Percentiles rank a stretch among this genome's conserved stretches.
Evolutionary conservation across 2,797 vertebrate genomes (phyloP).

Genomic region (Molothrus aeneus): DNA sequence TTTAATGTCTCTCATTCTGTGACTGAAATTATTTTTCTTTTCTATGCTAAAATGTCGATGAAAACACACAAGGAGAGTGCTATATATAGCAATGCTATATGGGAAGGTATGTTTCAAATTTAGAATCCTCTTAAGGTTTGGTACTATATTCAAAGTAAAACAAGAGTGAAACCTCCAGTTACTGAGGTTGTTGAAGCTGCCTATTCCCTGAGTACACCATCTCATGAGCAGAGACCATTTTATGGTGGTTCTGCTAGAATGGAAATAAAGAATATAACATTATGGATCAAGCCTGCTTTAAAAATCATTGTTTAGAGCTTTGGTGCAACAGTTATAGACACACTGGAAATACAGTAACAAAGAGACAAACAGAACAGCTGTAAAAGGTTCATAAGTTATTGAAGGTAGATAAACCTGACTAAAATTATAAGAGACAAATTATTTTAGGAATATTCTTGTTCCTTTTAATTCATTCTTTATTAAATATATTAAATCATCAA

Average conservation of each 20-base stretch:
- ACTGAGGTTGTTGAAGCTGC: neutral
- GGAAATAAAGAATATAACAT: neutral
- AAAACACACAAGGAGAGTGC: neutral
- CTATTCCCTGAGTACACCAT: neutral
- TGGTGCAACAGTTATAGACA: neutral
- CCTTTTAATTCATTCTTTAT: neutral
- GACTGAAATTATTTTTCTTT: neutral
- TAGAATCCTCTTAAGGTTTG: neutral
- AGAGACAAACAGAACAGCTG: neutral
- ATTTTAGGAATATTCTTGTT: neutral
- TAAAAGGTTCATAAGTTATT: neutral
- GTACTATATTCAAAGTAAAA: neutral
- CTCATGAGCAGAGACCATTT: neutral
- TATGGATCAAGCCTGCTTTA: neutral
- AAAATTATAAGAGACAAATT: neutral
- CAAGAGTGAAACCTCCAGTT: neutral
- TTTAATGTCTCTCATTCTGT: neutral
- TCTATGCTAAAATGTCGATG: neutral
- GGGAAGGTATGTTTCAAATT: neutral
- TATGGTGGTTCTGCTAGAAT: neutral
- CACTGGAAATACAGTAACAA: neutral
- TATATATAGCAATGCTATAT: neutral
- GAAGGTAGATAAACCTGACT: neutral
- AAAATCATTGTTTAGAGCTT: neutral
- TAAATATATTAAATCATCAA: neutral